Conservation (phyloP, 2,888 invertebrate genomes). For the Erebia epiphron region DNA sequence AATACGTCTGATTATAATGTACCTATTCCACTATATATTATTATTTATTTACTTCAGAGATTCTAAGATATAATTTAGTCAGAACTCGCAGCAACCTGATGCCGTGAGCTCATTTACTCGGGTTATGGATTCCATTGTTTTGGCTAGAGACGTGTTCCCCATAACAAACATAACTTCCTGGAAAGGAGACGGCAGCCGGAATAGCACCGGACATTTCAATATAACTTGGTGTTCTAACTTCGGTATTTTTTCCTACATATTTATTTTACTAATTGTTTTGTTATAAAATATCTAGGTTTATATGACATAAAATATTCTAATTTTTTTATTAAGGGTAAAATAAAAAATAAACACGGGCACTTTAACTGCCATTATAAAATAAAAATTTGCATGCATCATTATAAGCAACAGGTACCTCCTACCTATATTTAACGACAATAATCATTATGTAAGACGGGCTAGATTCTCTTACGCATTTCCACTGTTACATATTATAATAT, state of each 20-base stretch:
- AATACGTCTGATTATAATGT: no score
- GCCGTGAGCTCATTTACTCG: conserved; percentile 34
- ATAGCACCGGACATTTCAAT: conserved; percentile 36
- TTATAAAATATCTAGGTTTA: not conserved
- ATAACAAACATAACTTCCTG: conserved; percentile 45
- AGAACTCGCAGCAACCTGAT: conserved; percentile 43
- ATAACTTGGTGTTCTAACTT: conserved; percentile 25
- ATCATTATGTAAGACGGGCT: no score
- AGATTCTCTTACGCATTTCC: no score
- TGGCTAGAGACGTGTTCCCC: conserved; percentile 47
- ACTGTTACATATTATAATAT: not conserved
- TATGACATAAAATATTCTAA: no score
- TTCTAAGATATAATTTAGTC: conserved; percentile 15
- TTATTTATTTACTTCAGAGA: not conserved
- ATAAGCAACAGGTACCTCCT: no score
- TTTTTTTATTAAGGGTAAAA: no score
- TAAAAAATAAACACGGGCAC: no score
- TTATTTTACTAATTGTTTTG: not conserved
- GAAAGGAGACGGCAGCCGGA: conserved; percentile 39
- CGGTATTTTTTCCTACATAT: not conserved
- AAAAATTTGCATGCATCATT: no score
- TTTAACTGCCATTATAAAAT: no score
- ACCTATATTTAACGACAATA: no score
- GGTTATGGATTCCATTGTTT: conserved; percentile 50
- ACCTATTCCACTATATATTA: not conserved